phyloP scores from a whole-genome alignment of 2,797 vertebrate genomes.

The Myotis daubentonii region DNA sequence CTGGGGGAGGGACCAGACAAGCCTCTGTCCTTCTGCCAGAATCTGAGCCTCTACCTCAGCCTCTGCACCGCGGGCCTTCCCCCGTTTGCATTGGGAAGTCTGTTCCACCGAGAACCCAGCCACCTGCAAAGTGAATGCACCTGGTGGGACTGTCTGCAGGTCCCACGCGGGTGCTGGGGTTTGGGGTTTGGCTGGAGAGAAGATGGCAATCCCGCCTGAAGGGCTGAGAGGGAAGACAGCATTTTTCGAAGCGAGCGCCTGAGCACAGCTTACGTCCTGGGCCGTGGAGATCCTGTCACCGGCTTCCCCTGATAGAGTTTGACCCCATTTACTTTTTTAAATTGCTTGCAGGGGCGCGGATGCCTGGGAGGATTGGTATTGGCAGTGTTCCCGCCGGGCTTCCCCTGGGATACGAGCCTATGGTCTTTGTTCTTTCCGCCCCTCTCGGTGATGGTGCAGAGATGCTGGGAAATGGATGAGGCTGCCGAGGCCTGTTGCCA shows the following conservation, averaged over 20 bases:
- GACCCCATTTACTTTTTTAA: conserved; percentile 69
- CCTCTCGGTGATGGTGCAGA: not conserved
- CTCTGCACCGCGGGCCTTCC: not conserved
- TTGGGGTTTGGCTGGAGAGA: not conserved
- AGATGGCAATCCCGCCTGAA: not conserved
- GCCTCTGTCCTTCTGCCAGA: not conserved
- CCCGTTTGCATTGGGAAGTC: not conserved
- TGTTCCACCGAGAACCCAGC: not conserved
- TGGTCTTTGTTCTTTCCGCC: not conserved
- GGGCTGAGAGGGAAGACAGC: not conserved
- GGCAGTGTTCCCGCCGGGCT: not conserved
- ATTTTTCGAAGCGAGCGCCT: not conserved
- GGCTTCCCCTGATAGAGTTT: conserved; percentile 14
- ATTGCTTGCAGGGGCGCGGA: conserved; percentile 45
- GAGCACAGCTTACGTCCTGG: not conserved
- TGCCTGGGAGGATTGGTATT: not conserved
- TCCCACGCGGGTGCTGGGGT: fast-evolving
- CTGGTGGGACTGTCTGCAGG: not conserved
- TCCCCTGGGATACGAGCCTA: not conserved
- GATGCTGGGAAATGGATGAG: not conserved
- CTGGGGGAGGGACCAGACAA: not conserved
- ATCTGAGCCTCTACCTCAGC: not conserved
- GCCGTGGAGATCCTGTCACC: not conserved
- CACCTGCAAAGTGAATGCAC: not conserved
- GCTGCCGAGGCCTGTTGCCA: not conserved